Evolutionary conservation across 2,888 invertebrate genomes (phyloP), one percentile per base, ranked within the genome.

Genomic region (Cheilosia impressa): DNA sequence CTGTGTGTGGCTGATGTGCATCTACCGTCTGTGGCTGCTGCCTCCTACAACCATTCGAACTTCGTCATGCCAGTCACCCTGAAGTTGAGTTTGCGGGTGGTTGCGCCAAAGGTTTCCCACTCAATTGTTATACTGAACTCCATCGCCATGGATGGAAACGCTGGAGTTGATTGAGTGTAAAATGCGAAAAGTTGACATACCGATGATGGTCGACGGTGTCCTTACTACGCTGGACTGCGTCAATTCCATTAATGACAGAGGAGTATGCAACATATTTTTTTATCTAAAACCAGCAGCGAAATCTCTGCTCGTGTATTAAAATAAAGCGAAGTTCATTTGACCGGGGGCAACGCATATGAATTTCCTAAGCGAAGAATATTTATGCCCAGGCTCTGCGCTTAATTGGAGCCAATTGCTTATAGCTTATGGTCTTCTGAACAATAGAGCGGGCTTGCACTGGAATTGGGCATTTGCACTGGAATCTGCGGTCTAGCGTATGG

Each of bases 111-210:
- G 50, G 58, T 41, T 19, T 22, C 24, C 45, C 13, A 63, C 34
- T 53, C 41, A 41, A 31, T 45, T 43, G 69, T 38, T 7, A 10
- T 9, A 7, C 24, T 15, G 38, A 1, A 24, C 17, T 5, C 2
- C 4, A 13, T 5, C 52, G 34, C 7, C 19, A 58, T 57, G 53
- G 60, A 63, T 31, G 31, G 50, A 68, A 52, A 53, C 52, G 53
- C 60, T 47, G 65, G 45, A 53, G 75, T 71, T 80, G 84, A 84
- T 84, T 80, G 84, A 80, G 75, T 80, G 80, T 84, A 80, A 84
- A 84, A 65, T 75, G 53, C 55, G 52, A 53, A 69, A 76, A 76
- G 69, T 69, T 65, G 84, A 75, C 84, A 80, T 76, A 65, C 47
- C 69, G 75, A 80, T 75, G 75, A 75, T 22, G 38, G 38, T 13